phyloP scores from a whole-genome alignment of 37 sponge, comb jelly and placozoan species.

The Tethya wilhelma region DNA sequence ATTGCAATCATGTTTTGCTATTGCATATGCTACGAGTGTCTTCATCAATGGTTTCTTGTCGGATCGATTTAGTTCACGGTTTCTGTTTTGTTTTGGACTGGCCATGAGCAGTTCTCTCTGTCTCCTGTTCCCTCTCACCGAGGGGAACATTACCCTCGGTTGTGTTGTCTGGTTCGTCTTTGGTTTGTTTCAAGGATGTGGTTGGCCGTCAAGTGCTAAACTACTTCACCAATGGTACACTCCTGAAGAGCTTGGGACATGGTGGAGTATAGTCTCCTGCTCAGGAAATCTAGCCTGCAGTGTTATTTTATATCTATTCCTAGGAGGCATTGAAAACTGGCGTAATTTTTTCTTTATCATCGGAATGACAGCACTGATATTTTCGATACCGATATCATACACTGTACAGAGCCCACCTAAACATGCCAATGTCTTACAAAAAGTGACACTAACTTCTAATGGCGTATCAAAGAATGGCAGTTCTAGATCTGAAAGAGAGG shows the following conservation, averaged over 20 bases:
- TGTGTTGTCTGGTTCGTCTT: not conserved
- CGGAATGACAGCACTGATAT: slow-evolving; percentile 5
- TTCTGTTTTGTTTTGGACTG: slow-evolving; percentile 25
- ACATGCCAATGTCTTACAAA: slow-evolving; percentile 20
- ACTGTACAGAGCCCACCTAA: slow-evolving; percentile 3
- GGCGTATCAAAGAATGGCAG: too few species aligned
- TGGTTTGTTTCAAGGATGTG: slow-evolving; percentile 37
- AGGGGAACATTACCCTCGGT: not conserved
- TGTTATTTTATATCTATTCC: too few species aligned
- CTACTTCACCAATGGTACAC: slow-evolving; percentile 37
- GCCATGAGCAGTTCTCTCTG: not conserved
- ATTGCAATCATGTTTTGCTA: slow-evolving; percentile 23
- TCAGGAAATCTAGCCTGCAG: slow-evolving; percentile 38
- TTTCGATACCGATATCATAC: slow-evolving; percentile 21
- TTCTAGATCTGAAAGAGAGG: too few species aligned
- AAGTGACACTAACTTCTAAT: too few species aligned
- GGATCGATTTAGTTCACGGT: slow-evolving; percentile 18
- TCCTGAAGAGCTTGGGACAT: slow-evolving; percentile 24
- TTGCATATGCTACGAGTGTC: slow-evolving; percentile 41
- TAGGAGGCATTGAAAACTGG: too few species aligned
- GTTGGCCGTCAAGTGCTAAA: slow-evolving; percentile 59
- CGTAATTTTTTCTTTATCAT: too few species aligned
- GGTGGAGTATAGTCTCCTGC: slow-evolving; percentile 34
- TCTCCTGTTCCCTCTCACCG: slow-evolving; percentile 29
- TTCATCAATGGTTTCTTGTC: slow-evolving; percentile 31